Conservation (phyloP, 2,888 invertebrate genomes). For the Stegophylla sp. region DNA sequence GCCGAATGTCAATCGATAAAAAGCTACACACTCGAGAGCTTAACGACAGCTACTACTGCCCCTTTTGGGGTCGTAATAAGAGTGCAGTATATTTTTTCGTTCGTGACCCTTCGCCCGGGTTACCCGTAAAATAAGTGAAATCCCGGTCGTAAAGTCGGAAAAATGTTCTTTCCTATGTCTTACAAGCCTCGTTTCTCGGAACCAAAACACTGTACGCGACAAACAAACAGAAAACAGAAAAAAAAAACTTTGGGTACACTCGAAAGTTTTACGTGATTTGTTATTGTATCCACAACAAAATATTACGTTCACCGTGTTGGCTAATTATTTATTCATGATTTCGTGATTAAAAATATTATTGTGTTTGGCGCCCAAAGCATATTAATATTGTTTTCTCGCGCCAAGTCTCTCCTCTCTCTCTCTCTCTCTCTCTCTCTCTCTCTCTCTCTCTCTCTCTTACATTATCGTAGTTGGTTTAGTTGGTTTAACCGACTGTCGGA, state of each 20-base stretch:
- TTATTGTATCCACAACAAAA: background rate
- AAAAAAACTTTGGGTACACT: background rate
- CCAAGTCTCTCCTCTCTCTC: too few species aligned
- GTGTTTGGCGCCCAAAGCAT: too few species aligned
- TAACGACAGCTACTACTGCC: slow-evolving; percentile 26
- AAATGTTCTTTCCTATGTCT: slow-evolving; percentile 15
- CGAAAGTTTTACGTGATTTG: background rate
- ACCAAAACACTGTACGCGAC: too few species aligned
- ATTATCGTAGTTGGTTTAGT: too few species aligned
- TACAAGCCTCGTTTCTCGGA: slow-evolving; percentile 5
- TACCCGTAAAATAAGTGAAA: slow-evolving; percentile 36
- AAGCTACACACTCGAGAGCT: slow-evolving; percentile 41
- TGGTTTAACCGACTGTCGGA: too few species aligned
- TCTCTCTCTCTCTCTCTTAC: too few species aligned
- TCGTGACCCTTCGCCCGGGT: slow-evolving; percentile 23
- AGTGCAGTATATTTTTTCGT: slow-evolving; percentile 30
- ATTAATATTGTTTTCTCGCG: too few species aligned
- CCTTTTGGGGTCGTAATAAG: slow-evolving; percentile 45
- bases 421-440: too few species aligned
- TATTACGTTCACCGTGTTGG: background rate
- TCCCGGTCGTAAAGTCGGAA: slow-evolving; percentile 48
- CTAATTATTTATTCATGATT: slow-evolving; percentile 23
- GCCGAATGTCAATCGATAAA: slow-evolving; percentile 42
- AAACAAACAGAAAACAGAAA: background rate
- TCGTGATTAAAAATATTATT: too few species aligned